phyloP scores from a whole-genome alignment of 2,888 invertebrate species.

The Ecliptopera silaceata region DNA sequence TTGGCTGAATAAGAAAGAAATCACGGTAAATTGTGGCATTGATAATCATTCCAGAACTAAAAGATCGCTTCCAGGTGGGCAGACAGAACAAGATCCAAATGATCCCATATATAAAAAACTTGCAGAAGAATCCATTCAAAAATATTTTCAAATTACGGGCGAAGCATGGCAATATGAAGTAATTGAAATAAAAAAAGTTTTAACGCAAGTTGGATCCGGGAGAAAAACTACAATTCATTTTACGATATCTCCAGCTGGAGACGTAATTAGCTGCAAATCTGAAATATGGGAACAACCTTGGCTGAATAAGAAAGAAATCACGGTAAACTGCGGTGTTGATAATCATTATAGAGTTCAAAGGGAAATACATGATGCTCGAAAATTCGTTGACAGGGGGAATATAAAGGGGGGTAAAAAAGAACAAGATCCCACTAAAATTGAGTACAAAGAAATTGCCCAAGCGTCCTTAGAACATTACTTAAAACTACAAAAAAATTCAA shows the following conservation, averaged over 20 bases:
- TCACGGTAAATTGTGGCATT: constrained; percentile 32
- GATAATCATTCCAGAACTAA: constrained; percentile 21
- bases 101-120: constrained; percentile 35
- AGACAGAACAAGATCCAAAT: constrained; percentile 30
- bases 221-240: constrained; percentile 38
- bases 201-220: constrained; percentile 45
- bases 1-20: constrained; percentile 39
- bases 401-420: constrained; percentile 24
- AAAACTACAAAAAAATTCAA: constrained; percentile 32
- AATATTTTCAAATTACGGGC: constrained; percentile 30
- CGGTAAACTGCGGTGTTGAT: constrained; percentile 32
- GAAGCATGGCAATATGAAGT: constrained; percentile 22
- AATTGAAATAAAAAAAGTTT: constrained; percentile 32
- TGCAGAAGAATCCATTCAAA: constrained; percentile 40
- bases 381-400: background rate
- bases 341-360: constrained; percentile 26
- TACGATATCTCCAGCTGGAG: background rate
- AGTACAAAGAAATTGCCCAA: constrained; percentile 48
- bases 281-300: background rate
- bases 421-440: constrained; percentile 40
- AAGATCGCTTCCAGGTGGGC: constrained; percentile 37
- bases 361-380: constrained; percentile 6
- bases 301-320: background rate
- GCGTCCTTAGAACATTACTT: constrained; percentile 50
- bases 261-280: background rate